Evolutionary conservation across 2,888 invertebrate genomes (phyloP), one percentile per base, ranked within the genome.

Genomic region (Pyrrhosoma nymphula): DNA sequence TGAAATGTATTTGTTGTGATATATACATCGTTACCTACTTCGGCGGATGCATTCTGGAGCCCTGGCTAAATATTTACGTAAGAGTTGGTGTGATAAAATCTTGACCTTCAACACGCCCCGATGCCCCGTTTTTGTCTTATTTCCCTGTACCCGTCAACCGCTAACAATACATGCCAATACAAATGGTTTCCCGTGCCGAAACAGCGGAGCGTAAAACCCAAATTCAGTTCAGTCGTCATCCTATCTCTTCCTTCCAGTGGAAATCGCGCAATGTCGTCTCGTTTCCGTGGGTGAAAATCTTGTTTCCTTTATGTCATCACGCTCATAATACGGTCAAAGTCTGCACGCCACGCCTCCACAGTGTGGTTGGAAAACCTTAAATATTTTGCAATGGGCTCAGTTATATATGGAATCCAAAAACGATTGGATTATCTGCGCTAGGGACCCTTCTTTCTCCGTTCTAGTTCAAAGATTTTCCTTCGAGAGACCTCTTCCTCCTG

Each of bases 241-340:
- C 89, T n/a, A 55, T 56, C 39, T 89, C n/a, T 47, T 56, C 39
- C 39, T 56, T 47, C 35, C 18, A 16, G 89, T 23, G 89, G 47
- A 89, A 89, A 89, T 89, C 89, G 89, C n/a, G 89, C 89, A n/a
- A 26, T 55, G 35, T 89, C 23, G 89, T 89, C 89, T 89, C 55
- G 89, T 56, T 89, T 89, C 89, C 89, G 56, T 56, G 89, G 35
- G n/a, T 47, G 89, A 56, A 89, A n/a, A 89, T 56, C 89, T 60
- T n/a, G 18, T 89, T 89, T 56, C 47, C 89, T 89, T 89, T 89
- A 89, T 89, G 82, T 82, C 82, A 82, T 82, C 82, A 82, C 35
- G 35, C 35, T 18, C 82, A 12, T n/a, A 35, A 35, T 82, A 82
- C 82, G 82, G 82, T 82, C 82, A 82, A 82, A 26, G 35, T 16